These are phyloP conservation scores for Megamerina dolium DNA, from an alignment of 2,888 invertebrate species.

Conservation along the genomic window DNA sequence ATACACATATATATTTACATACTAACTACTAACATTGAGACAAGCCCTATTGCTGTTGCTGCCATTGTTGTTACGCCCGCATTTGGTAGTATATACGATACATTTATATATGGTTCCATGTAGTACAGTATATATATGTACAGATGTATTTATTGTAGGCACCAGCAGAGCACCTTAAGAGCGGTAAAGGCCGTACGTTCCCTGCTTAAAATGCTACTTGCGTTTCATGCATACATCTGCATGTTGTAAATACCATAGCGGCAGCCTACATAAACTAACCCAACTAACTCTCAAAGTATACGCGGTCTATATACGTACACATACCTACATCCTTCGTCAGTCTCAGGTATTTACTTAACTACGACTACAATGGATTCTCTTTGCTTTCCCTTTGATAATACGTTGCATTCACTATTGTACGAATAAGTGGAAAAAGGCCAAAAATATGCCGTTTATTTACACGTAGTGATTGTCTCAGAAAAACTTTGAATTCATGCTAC, in stretches of 20 bases:
- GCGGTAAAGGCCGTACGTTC: background rate
- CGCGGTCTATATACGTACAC: no score
- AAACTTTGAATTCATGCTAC: conserved; percentile 5
- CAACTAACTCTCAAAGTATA: no score
- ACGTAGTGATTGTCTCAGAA: background rate
- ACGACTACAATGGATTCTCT: background rate
- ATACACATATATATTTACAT: no score
- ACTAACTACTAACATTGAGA: no score
- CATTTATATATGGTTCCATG: no score
- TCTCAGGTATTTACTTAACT: background rate
- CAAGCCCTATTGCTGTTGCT: no score
- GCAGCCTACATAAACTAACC: no score
- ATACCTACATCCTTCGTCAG: no score
- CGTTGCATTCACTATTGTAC: background rate
- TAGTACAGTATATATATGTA: background rate
- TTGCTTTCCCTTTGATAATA: background rate
- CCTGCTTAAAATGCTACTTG: conserved; percentile 2
- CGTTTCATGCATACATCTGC: background rate
- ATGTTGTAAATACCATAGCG: no score
- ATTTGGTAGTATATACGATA: no score
- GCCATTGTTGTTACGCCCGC: no score
- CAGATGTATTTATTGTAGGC: background rate
- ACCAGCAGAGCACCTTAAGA: background rate
- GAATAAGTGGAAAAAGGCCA: conserved; percentile 2
- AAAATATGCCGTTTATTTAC: conserved; percentile 4